phyloP scores from a whole-genome alignment of 2,888 invertebrate genomes.

The Drosophila putrida region DNA sequence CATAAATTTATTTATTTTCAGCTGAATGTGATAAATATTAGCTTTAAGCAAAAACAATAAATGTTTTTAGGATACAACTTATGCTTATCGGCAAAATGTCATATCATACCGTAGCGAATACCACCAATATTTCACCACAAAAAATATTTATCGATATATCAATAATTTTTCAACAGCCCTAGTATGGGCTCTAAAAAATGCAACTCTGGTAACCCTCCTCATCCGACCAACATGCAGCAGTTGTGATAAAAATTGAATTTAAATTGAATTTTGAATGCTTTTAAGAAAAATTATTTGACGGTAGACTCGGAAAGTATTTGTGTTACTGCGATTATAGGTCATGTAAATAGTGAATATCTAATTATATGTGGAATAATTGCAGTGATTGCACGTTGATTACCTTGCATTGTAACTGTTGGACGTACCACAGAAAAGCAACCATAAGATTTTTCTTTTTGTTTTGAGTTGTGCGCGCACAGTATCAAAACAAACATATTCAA shows the following conservation, averaged over 20 bases:
- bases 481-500: conserved; percentile 34
- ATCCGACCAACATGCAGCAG: conserved; percentile 64
- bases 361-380: conserved; percentile 3
- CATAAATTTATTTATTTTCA: no score
- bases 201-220: conserved; percentile 59
- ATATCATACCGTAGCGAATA: no score
- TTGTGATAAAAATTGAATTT: conserved; percentile 63
- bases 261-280: conserved; percentile 71
- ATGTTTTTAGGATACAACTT: no score
- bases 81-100: no score
- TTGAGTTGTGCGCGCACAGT: conserved; percentile 58
- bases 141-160: no score
- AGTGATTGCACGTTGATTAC: conserved; percentile 18
- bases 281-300: conserved; percentile 22
- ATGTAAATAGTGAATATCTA: conserved; percentile 16
- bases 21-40: no score
- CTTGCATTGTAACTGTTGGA: conserved; percentile 41
- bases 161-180: no score
- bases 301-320: conserved; percentile 4
- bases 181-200: conserved; percentile 30
- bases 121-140: no score
- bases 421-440: conserved; percentile 36
- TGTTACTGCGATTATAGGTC: not conserved
- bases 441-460: conserved; percentile 50
- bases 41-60: no score